Conservation (phyloP, 2,113 vertebrate species). For the Tyto alba region DNA sequence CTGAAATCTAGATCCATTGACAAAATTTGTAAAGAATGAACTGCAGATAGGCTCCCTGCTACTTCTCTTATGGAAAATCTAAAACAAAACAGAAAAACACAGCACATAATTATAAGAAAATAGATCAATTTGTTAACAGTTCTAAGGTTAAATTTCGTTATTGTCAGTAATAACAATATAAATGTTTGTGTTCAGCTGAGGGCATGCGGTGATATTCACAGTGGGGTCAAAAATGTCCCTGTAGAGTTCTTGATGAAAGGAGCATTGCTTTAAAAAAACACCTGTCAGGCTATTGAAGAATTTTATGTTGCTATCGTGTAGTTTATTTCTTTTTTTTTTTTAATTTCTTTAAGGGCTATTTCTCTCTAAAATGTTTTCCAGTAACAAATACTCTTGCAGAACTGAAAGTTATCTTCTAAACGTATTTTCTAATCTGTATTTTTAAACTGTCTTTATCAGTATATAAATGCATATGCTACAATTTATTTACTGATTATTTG, state of each 20-base stretch:
- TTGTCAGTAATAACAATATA: background rate
- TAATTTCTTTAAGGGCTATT: background rate
- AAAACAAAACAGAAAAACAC: background rate
- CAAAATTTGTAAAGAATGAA: background rate
- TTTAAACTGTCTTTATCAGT: background rate
- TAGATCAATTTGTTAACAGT: background rate
- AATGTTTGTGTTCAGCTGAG: background rate
- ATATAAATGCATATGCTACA: background rate
- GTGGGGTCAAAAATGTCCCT: background rate
- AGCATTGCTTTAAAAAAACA: background rate
- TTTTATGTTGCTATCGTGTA: background rate
- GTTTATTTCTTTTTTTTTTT: background rate
- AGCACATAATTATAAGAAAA: background rate
- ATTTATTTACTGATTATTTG: conserved; percentile 12
- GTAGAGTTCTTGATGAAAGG: background rate
- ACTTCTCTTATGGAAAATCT: background rate
- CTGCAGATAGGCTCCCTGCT: background rate
- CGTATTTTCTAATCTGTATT: background rate
- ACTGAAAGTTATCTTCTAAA: conserved; percentile 27
- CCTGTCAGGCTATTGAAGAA: background rate
- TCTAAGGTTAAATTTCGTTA: background rate
- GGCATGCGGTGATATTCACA: background rate
- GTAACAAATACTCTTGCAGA: background rate
- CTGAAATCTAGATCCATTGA: background rate
- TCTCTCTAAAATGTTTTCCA: background rate